Conservation (phyloP, 2,113 vertebrate genomes). For the Macrotis lagotis region DNA sequence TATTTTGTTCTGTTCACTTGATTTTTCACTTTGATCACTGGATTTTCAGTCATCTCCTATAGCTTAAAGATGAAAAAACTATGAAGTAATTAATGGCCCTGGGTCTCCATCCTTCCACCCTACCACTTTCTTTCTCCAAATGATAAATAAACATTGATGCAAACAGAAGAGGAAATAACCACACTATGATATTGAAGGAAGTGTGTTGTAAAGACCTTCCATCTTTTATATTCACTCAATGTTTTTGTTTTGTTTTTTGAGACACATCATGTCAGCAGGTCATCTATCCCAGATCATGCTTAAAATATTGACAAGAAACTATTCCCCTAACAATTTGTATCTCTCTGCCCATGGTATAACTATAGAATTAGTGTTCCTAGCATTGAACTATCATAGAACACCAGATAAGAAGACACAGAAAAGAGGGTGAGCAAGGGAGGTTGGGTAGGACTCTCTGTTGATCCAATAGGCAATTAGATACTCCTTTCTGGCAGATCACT, state of each 20-base stretch:
- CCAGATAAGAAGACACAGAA: neutral
- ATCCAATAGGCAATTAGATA: neutral
- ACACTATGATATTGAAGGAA: neutral
- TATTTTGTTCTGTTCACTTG: neutral
- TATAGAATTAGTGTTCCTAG: neutral
- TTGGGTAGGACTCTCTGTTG: neutral
- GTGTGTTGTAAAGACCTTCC: neutral
- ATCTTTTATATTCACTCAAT: neutral
- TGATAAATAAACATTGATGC: constrained; percentile 17
- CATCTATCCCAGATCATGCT: neutral
- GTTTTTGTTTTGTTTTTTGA: neutral
- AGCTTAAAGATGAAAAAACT: neutral
- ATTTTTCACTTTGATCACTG: neutral
- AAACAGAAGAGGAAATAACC: neutral
- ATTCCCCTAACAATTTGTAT: neutral
- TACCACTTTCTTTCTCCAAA: neutral
- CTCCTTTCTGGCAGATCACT: neutral
- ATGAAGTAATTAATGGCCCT: neutral
- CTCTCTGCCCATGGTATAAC: neutral
- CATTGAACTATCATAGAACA: neutral
- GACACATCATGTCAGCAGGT: neutral
- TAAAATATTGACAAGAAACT: neutral
- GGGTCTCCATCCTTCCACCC: neutral
- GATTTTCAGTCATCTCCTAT: neutral
- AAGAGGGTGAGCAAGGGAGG: neutral